Conservation (phyloP, 2,113 vertebrate genomes). For the Notiomystis cincta region DNA sequence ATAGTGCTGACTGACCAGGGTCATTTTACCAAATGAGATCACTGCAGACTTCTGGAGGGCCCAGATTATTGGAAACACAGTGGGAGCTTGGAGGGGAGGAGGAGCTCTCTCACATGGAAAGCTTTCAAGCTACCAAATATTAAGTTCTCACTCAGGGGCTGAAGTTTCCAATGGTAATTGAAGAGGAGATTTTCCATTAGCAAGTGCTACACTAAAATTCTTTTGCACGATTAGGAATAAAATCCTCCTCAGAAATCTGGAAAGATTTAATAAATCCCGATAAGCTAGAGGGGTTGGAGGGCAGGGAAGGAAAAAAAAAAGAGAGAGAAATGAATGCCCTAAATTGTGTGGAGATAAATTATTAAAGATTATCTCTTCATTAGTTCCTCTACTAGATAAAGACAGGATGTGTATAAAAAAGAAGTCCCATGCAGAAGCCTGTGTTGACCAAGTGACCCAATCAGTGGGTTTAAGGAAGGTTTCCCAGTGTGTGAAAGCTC, state of each 20-base stretch:
- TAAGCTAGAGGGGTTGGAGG: neutral
- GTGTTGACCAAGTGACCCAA: neutral
- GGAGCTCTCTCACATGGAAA: neutral
- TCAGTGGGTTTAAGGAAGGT: neutral
- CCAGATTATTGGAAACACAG: neutral
- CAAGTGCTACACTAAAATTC: neutral
- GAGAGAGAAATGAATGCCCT: too few relatives aligned
- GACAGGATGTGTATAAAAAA: fast-evolving
- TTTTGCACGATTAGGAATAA: conserved; percentile 9
- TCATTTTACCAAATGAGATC: neutral
- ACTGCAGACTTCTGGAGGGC: neutral
- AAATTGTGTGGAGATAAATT: neutral
- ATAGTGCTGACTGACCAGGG: neutral
- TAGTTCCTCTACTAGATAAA: neutral
- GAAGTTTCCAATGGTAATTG: neutral
- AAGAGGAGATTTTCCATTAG: neutral
- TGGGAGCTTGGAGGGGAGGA: neutral
- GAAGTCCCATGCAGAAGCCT: neutral
- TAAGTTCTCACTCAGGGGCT: neutral
- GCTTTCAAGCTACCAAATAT: neutral
- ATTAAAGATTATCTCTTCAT: neutral
- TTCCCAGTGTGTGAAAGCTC: neutral
- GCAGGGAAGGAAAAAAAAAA: neutral
- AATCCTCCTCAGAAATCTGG: neutral
- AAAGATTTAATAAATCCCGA: neutral